Conservation (phyloP, 2,113 vertebrate species). For the Cyanistes caeruleus region DNA sequence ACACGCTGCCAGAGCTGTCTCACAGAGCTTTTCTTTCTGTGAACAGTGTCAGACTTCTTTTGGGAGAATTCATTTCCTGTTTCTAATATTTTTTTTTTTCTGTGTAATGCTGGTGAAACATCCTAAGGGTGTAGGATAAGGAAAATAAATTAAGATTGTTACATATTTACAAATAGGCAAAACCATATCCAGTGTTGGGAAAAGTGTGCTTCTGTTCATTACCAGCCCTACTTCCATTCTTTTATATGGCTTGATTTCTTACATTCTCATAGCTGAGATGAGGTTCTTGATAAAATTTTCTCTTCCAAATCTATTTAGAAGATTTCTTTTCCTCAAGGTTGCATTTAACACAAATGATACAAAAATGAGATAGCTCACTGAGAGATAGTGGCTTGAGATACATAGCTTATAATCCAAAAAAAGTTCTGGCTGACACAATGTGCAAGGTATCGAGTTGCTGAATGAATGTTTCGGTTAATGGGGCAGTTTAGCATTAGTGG, state of each 20-base stretch:
- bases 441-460: background rate
- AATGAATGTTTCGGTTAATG: background rate
- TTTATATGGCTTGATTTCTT: background rate
- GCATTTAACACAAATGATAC: background rate
- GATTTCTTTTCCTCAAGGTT: background rate
- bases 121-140: background rate
- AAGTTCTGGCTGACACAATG: background rate
- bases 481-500: background rate
- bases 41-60: background rate
- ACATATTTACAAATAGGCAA: background rate
- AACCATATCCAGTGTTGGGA: background rate
- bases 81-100: background rate
- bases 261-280: background rate
- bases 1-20: background rate
- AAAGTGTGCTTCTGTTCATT: background rate
- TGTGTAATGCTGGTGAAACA: background rate
- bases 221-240: background rate
- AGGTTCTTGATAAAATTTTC: background rate
- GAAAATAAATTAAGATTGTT: background rate
- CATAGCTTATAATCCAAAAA: background rate
- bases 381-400: background rate
- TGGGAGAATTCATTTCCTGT: background rate
- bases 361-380: background rate
- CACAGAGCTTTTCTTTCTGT: background rate
- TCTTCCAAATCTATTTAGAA: background rate